phyloP scores from a whole-genome alignment of 2,888 invertebrate genomes.

The Nineta flava region DNA sequence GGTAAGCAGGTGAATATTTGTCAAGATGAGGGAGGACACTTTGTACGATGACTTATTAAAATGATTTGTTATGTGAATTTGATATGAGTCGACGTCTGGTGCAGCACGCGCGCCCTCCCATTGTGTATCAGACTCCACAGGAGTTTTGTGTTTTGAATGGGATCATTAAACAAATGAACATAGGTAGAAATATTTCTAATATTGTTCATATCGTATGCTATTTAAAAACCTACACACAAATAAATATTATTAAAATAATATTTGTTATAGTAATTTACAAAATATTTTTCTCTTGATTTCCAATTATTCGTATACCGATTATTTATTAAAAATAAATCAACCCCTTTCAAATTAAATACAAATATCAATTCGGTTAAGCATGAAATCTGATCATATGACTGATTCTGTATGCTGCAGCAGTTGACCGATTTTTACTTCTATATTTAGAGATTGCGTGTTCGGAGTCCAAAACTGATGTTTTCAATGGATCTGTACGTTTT shows the following conservation, averaged over 20 bases:
- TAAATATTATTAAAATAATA: background rate
- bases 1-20: too few relatives aligned
- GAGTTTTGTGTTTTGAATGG: background rate
- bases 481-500: too few relatives aligned
- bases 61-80: background rate
- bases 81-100: constrained; percentile 2
- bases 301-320: too few relatives aligned
- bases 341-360: too few relatives aligned
- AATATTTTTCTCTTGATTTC: background rate
- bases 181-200: background rate
- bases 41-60: constrained; percentile 14
- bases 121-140: background rate
- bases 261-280: background rate
- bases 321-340: too few relatives aligned
- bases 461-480: too few relatives aligned
- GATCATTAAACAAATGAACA: background rate
- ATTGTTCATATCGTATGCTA: background rate
- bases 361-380: too few relatives aligned
- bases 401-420: too few relatives aligned
- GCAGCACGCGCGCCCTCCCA: constrained; percentile 1
- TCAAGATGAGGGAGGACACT: too few relatives aligned
- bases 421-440: too few relatives aligned
- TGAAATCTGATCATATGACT: too few relatives aligned
- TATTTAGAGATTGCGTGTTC: too few relatives aligned
- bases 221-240: background rate